A percentile compares a stretch with the other conserved stretches of the same genome.
Conservation (phyloP, 2,888 invertebrate genomes). For the Scaeva pyrastri region DNA sequence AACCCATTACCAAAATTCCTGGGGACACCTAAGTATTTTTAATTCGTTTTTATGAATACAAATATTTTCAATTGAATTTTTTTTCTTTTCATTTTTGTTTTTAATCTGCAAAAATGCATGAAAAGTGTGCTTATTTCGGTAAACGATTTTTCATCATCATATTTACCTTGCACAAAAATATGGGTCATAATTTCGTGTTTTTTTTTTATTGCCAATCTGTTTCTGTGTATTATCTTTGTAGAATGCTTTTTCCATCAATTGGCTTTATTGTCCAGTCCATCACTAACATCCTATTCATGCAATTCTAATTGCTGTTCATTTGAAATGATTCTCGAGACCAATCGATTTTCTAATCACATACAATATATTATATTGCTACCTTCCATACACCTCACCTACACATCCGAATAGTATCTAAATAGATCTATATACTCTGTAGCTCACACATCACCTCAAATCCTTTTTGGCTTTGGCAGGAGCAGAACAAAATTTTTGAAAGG, state of each 20-base stretch:
- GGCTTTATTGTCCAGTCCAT: slow-evolving; percentile 35
- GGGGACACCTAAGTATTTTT: no score
- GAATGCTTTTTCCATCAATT: slow-evolving; percentile 20
- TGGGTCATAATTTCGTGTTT: no score
- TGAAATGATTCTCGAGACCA: slow-evolving; percentile 60
- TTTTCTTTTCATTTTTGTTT: no score
- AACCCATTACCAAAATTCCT: no score
- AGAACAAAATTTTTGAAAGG: slow-evolving; percentile 55
- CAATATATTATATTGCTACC: slow-evolving; percentile 51
- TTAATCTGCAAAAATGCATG: no score
- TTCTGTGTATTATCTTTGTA: no score
- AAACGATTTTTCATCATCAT: no score
- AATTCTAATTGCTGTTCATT: slow-evolving; percentile 62
- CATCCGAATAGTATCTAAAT: background rate
- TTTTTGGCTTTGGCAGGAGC: slow-evolving; percentile 21
- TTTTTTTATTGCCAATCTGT: no score
- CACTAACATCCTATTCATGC: slow-evolving; percentile 37
- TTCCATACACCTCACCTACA: background rate
- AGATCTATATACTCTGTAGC: background rate
- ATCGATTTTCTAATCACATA: slow-evolving; percentile 67
- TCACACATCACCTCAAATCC: slow-evolving; percentile 31
- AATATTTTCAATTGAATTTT: no score
- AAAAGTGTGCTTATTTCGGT: no score
- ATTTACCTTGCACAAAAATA: no score
- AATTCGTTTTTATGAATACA: no score